Base-by-base conservation (phyloP, 2,888 invertebrate species). In the Anticlea derivata region DNA sequence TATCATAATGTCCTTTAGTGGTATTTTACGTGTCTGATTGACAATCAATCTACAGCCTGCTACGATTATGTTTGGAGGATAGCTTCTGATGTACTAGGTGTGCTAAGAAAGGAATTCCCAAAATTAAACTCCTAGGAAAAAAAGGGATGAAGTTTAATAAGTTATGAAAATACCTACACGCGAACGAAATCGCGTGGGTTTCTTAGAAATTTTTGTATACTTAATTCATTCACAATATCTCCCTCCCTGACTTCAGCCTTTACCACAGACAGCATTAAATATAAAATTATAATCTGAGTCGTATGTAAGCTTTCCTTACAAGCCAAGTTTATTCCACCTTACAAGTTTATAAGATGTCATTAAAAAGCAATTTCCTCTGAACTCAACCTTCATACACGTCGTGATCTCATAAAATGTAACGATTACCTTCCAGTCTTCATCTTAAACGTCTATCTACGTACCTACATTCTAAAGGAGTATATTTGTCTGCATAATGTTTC, bases 301-400 rank as follows among this genome's bases (percentile, higher is more conserved):
- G 31, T 38, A 22, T 35, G 26, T 39, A 26, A 46, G 31, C 29
- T 13, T 23, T 12, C 34, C 34, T 45, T 35, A 35, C 39, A 41
- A 22, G 23, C 7, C 12, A 20, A 38, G 40, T 51, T 51, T 35
- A 46, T 46, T 41, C 31, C 13, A 34, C 47, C 43, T 39, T 53
- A 51, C 44, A 48, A 39, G 43, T 39, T 39, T 48, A 48, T 41
- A 52, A 53, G 44, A 39, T 30, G 44, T 53, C 53, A 48, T 53
- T 53, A 48, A 53, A 47, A 52, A 53, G 53, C 53, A 48, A 53
- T 48, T 53, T 52, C 43, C 39, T 7, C 7, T n/a, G 43, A 34
- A 34, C 20, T 31, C 26, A 29, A 29, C 43, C 43, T 48, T 48
- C 43, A 30, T 44, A 48, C 48, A 48, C 48, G 53, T 34, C 39